phyloP scores from a whole-genome alignment of 2,888 invertebrate species.

The Horisme vitalbata region DNA sequence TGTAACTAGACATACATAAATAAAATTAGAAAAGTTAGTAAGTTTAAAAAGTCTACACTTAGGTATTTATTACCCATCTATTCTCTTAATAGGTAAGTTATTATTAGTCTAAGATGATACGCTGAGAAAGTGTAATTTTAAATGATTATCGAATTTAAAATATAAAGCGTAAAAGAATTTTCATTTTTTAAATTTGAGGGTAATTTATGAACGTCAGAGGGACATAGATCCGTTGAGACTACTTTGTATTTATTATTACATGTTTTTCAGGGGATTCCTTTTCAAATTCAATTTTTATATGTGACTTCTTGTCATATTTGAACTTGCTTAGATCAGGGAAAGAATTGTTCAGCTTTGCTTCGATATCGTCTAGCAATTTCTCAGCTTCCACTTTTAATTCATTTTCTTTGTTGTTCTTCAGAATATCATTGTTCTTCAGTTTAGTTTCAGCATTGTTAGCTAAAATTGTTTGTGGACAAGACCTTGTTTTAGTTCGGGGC shows the following conservation, averaged over 20 bases:
- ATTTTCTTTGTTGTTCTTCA: constrained; percentile 11
- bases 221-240: no score
- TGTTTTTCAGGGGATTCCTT: constrained; percentile 48
- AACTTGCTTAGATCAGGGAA: constrained; percentile 54
- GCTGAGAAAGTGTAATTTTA: neutral
- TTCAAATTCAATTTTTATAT: constrained; percentile 68
- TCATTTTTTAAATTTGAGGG: no score
- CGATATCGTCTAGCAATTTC: constrained; percentile 35
- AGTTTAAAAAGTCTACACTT: no score
- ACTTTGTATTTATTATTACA: constrained; percentile 27
- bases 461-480: constrained; percentile 12
- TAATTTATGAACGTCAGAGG: no score
- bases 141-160: no score
- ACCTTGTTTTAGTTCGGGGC: constrained; percentile 51
- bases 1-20: no score
- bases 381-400: constrained; percentile 28
- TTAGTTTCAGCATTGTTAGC: no score
- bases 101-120: neutral
- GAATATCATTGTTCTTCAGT: no score
- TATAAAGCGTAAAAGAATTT: no score
- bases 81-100: no score
- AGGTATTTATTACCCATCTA: no score
- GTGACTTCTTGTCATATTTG: constrained; percentile 65
- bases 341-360: constrained; percentile 30
- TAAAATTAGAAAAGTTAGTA: no score